Evolutionary conservation across 2,113 vertebrate species (phyloP), one percentile per base, ranked within the genome.

Genomic region (Ageneiosus marmoratus): DNA sequence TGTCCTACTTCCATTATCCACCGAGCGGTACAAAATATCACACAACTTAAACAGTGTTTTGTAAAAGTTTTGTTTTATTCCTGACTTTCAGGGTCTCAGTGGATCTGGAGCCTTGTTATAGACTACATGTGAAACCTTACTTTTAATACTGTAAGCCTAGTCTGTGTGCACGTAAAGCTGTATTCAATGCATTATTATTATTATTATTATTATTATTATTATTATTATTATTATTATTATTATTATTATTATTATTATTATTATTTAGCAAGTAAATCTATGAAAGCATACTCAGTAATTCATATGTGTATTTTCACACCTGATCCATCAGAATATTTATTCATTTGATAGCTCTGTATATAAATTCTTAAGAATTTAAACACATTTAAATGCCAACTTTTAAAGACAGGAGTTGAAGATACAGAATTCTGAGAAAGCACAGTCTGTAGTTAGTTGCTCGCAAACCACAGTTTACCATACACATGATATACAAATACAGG

Each of bases 401-500:
- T 34, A 63, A 15, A 63, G 56, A 44, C 29, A 67, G 60, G 41
- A 1, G 60, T 69, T 53, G 53, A 11, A 44, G 73, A 76, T 34
- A 34, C 4, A 53, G 50, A 41, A 24, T 55, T 51, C 12, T 41
- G n/a, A 78, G 50, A 81, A 81, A 79, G 78, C 67, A 51, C 50
- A 67, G 34, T 81, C 37, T 70, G n/a, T 32, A 62, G 55, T 13
- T 75, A 55, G 69, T 63, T 72, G 11, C 24, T 44, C 78, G 56
- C 41, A 51, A 62, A 48, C 32, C 82, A 69, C n/a, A 51, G 15
- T 58, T 81, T 77, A 51, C 56, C 5, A 3, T 73, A 83, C 13
- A 6, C 82, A 84, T 46, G 53, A 44, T 73, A 93, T 89, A 88
- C 90, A 94, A 93, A 94, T 90, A 5, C 51, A 92, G 81, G 87